Conservation (phyloP, 1,140 invertebrate species). For the Dreissena rostriformis region DNA sequence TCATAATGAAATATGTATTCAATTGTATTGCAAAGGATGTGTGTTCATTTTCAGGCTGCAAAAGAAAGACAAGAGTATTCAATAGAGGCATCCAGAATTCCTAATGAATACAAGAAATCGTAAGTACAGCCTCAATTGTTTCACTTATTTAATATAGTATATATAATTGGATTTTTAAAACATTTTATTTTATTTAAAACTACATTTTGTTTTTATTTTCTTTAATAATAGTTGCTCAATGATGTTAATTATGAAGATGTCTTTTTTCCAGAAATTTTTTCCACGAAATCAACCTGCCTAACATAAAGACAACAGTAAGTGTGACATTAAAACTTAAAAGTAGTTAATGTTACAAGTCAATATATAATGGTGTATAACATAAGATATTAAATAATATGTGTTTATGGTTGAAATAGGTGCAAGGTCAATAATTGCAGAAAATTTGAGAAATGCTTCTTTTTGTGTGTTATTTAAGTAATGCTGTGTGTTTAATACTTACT, state of each 20-base stretch:
- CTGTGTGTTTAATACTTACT: no score
- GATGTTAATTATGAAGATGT: not conserved
- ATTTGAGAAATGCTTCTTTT: no score
- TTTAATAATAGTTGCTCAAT: no score
- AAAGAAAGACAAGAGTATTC: conserved; percentile 78
- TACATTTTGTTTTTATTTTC: not conserved
- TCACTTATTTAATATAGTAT: no score
- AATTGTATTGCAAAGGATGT: not conserved
- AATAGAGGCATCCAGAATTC: conserved; percentile 78
- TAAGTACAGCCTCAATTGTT: conserved; percentile 58
- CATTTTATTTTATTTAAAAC: not conserved
- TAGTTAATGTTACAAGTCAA: no score
- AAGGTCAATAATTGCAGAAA: no score
- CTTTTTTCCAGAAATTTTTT: conserved; percentile 70
- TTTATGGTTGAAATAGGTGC: no score
- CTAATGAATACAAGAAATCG: conserved; percentile 74
- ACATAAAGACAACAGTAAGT: conserved; percentile 73
- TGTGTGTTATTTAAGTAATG: no score
- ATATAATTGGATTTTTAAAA: no score
- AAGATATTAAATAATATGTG: no score
- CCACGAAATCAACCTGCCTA: conserved; percentile 65
- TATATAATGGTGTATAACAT: no score
- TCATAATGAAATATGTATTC: not conserved
- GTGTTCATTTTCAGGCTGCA: conserved; percentile 72
- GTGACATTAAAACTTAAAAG: not conserved